phyloP scores from a whole-genome alignment of 2,113 vertebrate genomes.

The Gnathonemus echidnorhynchus region DNA sequence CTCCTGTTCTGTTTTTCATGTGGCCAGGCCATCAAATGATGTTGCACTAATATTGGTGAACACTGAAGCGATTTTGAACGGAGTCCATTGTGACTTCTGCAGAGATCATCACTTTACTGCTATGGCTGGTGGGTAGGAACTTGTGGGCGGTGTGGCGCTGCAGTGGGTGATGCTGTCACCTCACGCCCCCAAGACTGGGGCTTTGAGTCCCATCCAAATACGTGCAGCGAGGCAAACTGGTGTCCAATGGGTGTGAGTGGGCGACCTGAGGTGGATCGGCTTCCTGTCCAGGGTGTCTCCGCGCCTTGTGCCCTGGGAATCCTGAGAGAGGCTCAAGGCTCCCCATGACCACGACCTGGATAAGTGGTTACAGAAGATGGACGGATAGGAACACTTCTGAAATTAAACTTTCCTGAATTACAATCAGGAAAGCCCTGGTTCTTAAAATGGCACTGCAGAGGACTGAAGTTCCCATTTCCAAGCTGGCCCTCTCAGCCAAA shows the following conservation, averaged over 20 bases:
- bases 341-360: background rate
- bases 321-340: background rate
- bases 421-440: background rate
- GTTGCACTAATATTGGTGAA: background rate
- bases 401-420: background rate
- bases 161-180: background rate
- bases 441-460: background rate
- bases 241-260: background rate
- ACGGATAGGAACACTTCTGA: background rate
- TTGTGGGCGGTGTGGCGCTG: background rate
- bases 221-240: background rate
- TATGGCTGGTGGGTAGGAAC: background rate
- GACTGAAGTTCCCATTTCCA: background rate
- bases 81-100: background rate
- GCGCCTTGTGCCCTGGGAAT: background rate
- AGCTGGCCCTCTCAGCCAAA: background rate
- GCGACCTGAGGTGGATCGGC: background rate
- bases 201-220: background rate
- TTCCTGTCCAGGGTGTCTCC: no score
- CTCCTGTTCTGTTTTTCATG: background rate
- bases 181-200: background rate
- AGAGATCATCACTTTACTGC: background rate
- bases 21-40: background rate
- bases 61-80: background rate
- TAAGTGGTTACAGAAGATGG: background rate